Evolutionary conservation across 2,888 invertebrate genomes (phyloP), one percentile per base, ranked within the genome.

Genomic region (Eupithecia subfuscata): DNA sequence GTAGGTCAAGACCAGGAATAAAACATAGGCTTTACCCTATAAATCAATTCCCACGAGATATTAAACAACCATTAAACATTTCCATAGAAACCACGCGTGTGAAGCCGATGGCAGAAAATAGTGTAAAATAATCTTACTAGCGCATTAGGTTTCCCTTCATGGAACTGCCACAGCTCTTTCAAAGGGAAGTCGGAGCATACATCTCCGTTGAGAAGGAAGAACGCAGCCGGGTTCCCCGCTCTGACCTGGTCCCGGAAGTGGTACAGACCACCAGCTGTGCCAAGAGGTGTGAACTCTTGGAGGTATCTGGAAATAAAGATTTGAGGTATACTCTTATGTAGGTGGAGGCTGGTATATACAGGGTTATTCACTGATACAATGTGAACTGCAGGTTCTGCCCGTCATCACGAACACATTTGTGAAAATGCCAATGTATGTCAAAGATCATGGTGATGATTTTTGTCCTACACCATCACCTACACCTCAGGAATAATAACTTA

Each of bases 111-210:
- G 16, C 16, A 45, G 45, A 45, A 48, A 48, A 6, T 6, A 48
- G 45, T 48, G 16, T 18, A 48, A 30, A 34, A 64, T 18, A 40
- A 34, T 5, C 68, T 86, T 89, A 97, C 95, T 80, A 96, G 86
- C 74, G 96, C 95, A 83, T 93, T 90, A 48, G 95, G 89, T 70
- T 95, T 95, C 81, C 93, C 94, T 68, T 92, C 95, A 86, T 98
- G 98, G 88, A 97, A 98, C 43, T 96, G 91, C 84, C 97, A 96
- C 88, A 99, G 96, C 79, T 98, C 97, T 80, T 96, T 95, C 18
- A 99, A 92, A 0, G 99, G 99, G 89, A 99, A 99, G 91, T 99
- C 98, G 0, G 99, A 98, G 89, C 99, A 99, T 0, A 99, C 99
- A 93, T 82, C 84, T 0, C 99, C 99, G 88, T 99, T 99, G 85